These are phyloP conservation scores for Pangasius krempfi DNA, from an alignment of 2,797 vertebrate species.

Conservation along the genomic window DNA sequence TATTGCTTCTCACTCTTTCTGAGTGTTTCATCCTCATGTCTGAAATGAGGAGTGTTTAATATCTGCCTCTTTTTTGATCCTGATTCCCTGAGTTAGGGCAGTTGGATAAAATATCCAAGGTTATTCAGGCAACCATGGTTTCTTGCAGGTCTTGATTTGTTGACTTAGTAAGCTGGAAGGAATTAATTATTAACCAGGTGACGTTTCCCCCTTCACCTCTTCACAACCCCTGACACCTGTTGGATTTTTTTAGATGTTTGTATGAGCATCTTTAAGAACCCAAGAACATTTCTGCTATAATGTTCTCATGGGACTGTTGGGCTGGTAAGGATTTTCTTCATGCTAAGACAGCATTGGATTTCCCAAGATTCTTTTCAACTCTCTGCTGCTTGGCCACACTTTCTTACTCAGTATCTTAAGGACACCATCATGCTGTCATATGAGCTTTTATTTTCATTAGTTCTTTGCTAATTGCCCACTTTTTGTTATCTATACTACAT, in stretches of 20 bases:
- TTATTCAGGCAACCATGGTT: constrained; percentile 25
- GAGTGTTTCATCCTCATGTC: background rate
- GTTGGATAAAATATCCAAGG: constrained; percentile 35
- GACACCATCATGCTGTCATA: background rate
- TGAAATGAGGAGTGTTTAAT: background rate
- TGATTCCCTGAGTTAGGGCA: background rate
- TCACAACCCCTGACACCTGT: constrained; percentile 17
- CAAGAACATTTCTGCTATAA: background rate
- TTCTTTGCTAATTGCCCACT: background rate
- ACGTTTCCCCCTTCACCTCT: background rate
- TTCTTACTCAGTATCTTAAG: background rate
- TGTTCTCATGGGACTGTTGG: background rate
- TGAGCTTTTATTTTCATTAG: background rate
- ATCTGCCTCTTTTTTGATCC: background rate
- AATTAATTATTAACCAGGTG: constrained; percentile 54
- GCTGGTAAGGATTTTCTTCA: background rate
- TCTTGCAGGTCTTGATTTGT: constrained; percentile 44
- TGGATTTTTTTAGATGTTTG: background rate
- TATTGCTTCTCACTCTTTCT: constrained; percentile 3
- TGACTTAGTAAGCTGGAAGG: constrained; percentile 45
- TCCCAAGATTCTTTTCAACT: background rate
- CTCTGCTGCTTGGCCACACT: background rate
- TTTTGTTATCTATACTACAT: background rate
- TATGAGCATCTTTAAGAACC: constrained; percentile 25
- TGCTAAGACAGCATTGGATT: background rate